phyloP scores from a whole-genome alignment of 2,888 invertebrate genomes.

The Ormyrus pomaceus region DNA sequence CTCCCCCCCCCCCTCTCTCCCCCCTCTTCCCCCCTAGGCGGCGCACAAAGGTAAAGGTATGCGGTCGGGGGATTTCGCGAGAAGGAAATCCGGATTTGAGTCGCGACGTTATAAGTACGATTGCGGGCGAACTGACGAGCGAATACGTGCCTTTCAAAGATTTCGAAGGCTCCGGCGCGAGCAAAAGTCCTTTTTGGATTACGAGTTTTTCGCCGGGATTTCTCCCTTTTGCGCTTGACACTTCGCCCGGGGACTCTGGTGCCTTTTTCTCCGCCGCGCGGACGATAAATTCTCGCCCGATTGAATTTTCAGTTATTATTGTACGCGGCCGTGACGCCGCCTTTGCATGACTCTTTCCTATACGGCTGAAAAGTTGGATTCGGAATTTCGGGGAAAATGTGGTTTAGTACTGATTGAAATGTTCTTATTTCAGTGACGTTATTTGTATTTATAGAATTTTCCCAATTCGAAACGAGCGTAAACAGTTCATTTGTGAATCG shows the following conservation, averaged over 20 bases:
- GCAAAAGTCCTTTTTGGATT: conserved; percentile 47
- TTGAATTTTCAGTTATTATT: conserved; percentile 38
- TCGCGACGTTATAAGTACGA: conserved; percentile 52
- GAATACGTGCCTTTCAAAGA: conserved; percentile 42
- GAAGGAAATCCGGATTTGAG: conserved; percentile 51
- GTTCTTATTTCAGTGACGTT: background rate
- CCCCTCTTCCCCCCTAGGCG: background rate
- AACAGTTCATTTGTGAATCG: no score
- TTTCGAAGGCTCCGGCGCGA: conserved; percentile 4
- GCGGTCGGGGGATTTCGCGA: conserved; percentile 36
- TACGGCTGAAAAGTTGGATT: no score
- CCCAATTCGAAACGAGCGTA: no score
- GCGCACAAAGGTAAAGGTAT: conserved; percentile 36
- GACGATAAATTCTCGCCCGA: conserved; percentile 35
- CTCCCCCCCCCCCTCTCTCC: background rate
- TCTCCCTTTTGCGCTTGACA: background rate
- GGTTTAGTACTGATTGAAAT: background rate
- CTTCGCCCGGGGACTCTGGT: background rate
- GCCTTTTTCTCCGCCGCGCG: background rate
- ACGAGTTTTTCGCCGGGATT: conserved; percentile 7
- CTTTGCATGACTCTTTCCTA: no score
- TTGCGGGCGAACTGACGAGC: conserved; percentile 23
- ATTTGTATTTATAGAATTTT: no score
- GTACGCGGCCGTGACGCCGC: background rate
- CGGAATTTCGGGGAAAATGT: background rate